Evolutionary conservation across 92 coral and sea anemone genomes (phyloP).

Genomic region (Ricordea florida): DNA sequence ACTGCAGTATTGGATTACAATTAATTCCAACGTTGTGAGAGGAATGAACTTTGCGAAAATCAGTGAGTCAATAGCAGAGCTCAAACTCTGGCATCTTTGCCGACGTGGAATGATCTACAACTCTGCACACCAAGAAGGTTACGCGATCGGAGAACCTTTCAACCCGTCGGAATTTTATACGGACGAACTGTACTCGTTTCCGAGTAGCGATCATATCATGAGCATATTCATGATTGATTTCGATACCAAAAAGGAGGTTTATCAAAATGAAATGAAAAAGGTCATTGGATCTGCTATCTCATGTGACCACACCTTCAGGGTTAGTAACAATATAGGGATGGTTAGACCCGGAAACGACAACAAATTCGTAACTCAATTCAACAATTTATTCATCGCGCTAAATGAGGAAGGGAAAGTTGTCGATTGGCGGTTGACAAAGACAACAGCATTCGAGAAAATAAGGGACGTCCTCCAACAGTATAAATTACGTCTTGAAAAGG

Average conservation of each 20-base stretch:
- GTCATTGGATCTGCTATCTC: slow-evolving; percentile 15
- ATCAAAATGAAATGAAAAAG: slow-evolving; percentile 16
- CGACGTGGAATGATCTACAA: slow-evolving; percentile 11
- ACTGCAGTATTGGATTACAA: background rate
- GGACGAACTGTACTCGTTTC: slow-evolving; percentile 35
- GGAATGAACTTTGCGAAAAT: slow-evolving; percentile 41
- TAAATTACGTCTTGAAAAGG: background rate
- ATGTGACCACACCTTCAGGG: slow-evolving; percentile 38
- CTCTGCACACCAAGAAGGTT: background rate
- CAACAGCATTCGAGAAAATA: slow-evolving; percentile 17
- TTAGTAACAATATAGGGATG: slow-evolving; percentile 42
- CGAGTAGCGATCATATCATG: slow-evolving; percentile 49
- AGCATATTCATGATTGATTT: slow-evolving; percentile 22
- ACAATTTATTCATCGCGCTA: slow-evolving; percentile 14
- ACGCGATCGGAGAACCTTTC: background rate
- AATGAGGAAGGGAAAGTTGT: slow-evolving; percentile 9
- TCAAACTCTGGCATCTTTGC: slow-evolving; percentile 27
- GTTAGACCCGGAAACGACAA: slow-evolving; percentile 17
- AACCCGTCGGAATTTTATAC: slow-evolving; percentile 18
- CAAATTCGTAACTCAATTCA: slow-evolving; percentile 31
- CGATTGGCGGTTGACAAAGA: slow-evolving; percentile 16
- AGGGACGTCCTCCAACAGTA: background rate
- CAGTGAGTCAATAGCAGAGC: slow-evolving; percentile 43
- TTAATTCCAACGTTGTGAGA: slow-evolving; percentile 17
- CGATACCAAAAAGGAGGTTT: slow-evolving; percentile 2